Percentiles rank a stretch among this genome's conserved stretches.
These are phyloP conservation scores for Neomorphus geoffroyi DNA, from an alignment of 2,797 vertebrate species.

Conservation along the genomic window DNA sequence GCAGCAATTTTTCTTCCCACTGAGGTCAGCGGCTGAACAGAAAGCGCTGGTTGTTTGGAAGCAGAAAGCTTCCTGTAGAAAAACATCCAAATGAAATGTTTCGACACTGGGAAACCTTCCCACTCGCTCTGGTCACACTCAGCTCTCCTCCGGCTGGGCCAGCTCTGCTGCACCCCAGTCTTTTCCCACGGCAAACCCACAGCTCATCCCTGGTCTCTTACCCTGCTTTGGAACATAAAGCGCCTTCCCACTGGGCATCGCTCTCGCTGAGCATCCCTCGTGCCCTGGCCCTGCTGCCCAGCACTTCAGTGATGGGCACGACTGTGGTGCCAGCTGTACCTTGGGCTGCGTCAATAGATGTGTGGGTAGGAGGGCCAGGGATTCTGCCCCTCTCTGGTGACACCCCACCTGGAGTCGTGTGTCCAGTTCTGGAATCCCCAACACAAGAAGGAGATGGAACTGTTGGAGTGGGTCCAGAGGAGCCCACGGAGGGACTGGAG, in stretches of 20 bases:
- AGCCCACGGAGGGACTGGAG: too few species aligned
- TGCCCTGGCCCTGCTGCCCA: not conserved
- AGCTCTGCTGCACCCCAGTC: not conserved
- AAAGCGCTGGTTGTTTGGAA: not conserved
- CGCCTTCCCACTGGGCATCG: not conserved
- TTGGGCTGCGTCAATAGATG: too few species aligned
- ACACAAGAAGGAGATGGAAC: too few species aligned
- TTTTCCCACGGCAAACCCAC: rapidly evolving
- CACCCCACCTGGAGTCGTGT: too few species aligned
- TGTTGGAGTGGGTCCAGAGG: too few species aligned
- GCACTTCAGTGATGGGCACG: rapidly evolving
- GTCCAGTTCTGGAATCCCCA: too few species aligned
- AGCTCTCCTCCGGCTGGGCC: not conserved
- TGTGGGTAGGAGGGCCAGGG: too few species aligned
- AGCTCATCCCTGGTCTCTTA: not conserved
- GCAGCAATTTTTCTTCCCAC: slow-evolving; percentile 37
- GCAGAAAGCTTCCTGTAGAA: not conserved
- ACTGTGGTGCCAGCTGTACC: rapidly evolving
- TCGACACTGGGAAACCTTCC: not conserved
- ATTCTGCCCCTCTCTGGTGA: too few species aligned
- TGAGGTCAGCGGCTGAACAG: slow-evolving; percentile 5
- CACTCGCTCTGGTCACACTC: not conserved
- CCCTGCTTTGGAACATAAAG: not conserved
- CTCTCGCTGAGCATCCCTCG: rapidly evolving
- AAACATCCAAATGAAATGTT: not conserved